A percentile compares a stretch with the other conserved stretches of the same genome.
Evolutionary conservation across 2,888 invertebrate species (phyloP).

Genomic region (Amphiduros pacificus): DNA sequence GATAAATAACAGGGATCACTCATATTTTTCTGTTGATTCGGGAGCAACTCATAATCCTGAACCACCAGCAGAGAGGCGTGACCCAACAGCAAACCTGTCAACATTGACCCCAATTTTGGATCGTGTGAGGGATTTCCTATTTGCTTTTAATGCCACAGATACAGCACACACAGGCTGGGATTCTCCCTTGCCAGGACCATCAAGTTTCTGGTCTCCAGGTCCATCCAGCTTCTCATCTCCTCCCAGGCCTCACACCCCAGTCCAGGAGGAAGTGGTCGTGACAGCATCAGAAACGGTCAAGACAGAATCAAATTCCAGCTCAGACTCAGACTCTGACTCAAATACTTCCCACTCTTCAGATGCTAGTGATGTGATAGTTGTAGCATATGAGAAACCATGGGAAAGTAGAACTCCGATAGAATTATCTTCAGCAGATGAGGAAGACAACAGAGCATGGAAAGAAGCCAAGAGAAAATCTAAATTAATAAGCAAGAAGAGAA

Average conservation of each 20-base stretch:
- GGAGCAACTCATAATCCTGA: not conserved
- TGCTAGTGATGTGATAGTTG: constrained; percentile 58
- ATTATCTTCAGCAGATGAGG: constrained; percentile 40
- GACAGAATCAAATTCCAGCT: not conserved
- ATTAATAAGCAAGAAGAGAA: not conserved
- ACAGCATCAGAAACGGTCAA: not conserved
- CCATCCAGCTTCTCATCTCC: not conserved
- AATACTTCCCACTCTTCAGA: not conserved
- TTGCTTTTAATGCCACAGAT: constrained; percentile 2
- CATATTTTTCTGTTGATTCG: constrained; percentile 7
- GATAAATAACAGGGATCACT: constrained; percentile 8
- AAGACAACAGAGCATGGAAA: constrained; percentile 9
- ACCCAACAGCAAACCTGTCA: constrained; percentile 17
- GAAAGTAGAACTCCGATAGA: constrained; percentile 67
- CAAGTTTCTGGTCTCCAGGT: constrained; percentile 28
- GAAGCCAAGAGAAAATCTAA: not conserved
- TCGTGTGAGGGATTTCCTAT: constrained; percentile 13
- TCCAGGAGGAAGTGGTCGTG: not conserved
- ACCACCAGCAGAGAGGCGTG: constrained; percentile 43
- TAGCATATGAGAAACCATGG: constrained; percentile 71
- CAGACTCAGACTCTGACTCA: not conserved
- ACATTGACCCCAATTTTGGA: constrained; percentile 16
- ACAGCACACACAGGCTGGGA: constrained; percentile 43
- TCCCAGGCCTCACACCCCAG: not conserved
- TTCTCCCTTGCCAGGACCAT: constrained; percentile 47